These are phyloP conservation scores for Lampropteryx suffumata DNA, from an alignment of 2,888 invertebrate genomes.

Conservation along the genomic window DNA sequence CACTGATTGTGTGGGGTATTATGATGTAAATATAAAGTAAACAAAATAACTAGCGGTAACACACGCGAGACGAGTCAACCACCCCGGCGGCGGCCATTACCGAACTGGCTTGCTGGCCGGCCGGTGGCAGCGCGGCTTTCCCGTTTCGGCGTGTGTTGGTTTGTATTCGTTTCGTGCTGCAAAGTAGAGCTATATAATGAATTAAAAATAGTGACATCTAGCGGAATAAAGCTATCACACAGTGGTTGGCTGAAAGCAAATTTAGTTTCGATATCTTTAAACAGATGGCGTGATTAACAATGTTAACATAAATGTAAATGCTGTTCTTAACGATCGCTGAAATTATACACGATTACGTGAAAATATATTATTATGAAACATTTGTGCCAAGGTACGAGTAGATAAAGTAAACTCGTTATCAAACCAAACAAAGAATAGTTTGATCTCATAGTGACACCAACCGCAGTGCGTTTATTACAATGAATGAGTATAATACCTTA, in stretches of 20 bases:
- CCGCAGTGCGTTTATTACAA: conserved; percentile 21
- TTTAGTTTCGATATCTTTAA: background rate
- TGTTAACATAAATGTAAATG: too few relatives aligned
- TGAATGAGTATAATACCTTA: too few relatives aligned
- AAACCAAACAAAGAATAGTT: background rate
- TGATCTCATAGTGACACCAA: background rate
- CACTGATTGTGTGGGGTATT: conserved; percentile 56
- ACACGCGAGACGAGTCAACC: conserved; percentile 51
- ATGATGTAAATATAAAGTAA: conserved; percentile 77
- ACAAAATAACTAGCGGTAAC: conserved; percentile 63
- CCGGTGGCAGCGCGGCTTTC: conserved; percentile 1
- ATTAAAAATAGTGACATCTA: conserved; percentile 38
- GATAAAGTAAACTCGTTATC: background rate
- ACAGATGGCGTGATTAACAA: conserved; percentile 5
- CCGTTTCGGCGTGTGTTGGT: conserved; percentile 17
- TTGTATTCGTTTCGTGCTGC: too few relatives aligned
- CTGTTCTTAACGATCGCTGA: too few relatives aligned
- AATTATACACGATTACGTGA: too few relatives aligned
- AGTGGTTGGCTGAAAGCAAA: background rate
- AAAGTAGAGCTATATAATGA: conserved; percentile 12
- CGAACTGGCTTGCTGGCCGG: conserved; percentile 56
- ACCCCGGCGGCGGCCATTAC: conserved; percentile 79
- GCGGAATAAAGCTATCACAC: background rate
- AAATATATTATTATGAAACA: too few relatives aligned
- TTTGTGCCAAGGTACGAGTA: too few relatives aligned